Percentiles rank a stretch among this genome's conserved stretches.
Evolutionary conservation across 2,888 invertebrate genomes (phyloP).

Genomic region (Hymenopus coronatus): DNA sequence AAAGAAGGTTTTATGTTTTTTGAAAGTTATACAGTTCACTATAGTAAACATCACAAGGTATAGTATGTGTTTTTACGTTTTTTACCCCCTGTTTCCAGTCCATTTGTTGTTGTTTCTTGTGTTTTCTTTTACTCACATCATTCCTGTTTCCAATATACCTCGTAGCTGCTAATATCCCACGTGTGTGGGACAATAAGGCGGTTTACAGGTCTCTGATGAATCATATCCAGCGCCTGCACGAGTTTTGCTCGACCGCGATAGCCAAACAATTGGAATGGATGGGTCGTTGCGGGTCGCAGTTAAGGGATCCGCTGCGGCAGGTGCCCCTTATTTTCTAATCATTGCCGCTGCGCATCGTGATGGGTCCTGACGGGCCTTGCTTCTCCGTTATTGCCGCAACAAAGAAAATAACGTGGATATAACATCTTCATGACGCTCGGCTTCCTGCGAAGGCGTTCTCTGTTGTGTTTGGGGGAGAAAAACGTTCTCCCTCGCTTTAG

Average conservation of each 20-base stretch:
- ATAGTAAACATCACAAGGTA: too few species aligned
- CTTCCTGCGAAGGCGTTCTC: neutral
- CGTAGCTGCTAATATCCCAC: neutral
- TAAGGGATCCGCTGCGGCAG: neutral
- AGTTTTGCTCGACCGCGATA: neutral
- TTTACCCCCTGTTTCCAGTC: neutral
- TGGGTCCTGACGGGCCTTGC: neutral
- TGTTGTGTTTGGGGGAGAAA: neutral
- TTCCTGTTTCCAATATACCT: neutral
- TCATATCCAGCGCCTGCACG: neutral
- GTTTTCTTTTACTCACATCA: neutral
- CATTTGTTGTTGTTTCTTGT: neutral
- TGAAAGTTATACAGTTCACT: too few species aligned
- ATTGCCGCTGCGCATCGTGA: neutral
- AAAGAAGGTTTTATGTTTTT: too few species aligned
- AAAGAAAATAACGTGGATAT: neutral
- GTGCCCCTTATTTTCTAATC: conserved; percentile 12
- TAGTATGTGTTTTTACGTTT: neutral
- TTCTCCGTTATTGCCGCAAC: neutral
- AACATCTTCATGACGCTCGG: neutral
- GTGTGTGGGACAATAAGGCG: neutral
- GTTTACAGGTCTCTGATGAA: neutral
- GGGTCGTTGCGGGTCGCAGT: neutral
- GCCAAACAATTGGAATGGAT: conserved; percentile 2
- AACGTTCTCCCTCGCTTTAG: neutral